Base-by-base conservation (phyloP, 2,888 invertebrate genomes). In the Phalera bucephala region DNA sequence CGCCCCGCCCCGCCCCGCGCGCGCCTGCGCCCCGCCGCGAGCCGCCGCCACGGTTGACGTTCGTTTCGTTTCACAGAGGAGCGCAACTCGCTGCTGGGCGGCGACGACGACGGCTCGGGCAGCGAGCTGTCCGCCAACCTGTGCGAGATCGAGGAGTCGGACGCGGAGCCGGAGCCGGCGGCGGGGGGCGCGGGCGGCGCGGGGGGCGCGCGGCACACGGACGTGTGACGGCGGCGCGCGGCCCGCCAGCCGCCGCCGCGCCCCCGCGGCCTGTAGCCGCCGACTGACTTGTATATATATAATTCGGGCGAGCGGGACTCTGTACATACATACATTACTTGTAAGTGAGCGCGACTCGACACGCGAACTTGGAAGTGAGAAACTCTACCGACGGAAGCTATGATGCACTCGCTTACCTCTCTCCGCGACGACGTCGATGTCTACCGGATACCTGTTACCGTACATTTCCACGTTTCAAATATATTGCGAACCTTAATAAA, bases 71-170 rank as follows among this genome's bases (percentile, higher is more conserved):
- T 14, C 19, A 27, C 85, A 92, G 94, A 93, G 73, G 95, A 95
- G 79, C 91, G 94, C 49, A 93, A 95, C 81, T 95, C 95, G 28
- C 87, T 95, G 60, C 91, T 95, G 53, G 95, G 93, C 49, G 93
- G 92, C 36, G 68, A 52, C 44, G 72, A 61, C 26, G 63, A 62
- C 47, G 88, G 81, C 47, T 96, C 96, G 61, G 94, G 94, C 78
- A 96, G 97, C 83, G 96, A 96, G 84, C 91, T 96, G 58, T 97
- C 97, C 33, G 94, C 95, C 33, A 94, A 94, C 76, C 91, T 97
- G 50, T 97, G 97, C 91, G 97, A 97, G 91, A 96, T 98, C 69
- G 97, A 97, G 83, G 96, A 96, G 82, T 95, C 95, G 28, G 96
- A 96, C 75, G 93, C 92, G 65, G 95, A 95, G 80, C 80, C 82